Evolutionary conservation across 2,113 vertebrate genomes (phyloP), one percentile per base, ranked within the genome.

Genomic region (Bujurquina vittata): DNA sequence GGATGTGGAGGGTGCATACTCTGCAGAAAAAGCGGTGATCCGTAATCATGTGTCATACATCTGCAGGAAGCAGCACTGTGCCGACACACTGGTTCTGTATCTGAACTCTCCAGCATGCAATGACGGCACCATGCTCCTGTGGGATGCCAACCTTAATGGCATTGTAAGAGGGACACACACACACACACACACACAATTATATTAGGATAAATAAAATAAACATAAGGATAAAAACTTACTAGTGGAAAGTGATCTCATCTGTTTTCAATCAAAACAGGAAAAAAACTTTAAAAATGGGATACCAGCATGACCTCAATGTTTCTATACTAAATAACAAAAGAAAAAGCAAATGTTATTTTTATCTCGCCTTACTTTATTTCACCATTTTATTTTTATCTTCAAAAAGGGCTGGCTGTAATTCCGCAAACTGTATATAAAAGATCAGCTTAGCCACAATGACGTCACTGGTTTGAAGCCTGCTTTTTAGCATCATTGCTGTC

Each of bases 11-110:
- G 94, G 94, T 0, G 93, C 94, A 52, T 95, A 96, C 79, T 91
- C 96, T 0, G 95, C 96, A 12, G 96, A 97, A 91, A 97, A 96
- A 59, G 90, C 90, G 1, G 93, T 84, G 29, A 96, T 96, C 31
- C 93, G 96, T 40, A 95, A 95, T 85, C 95, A 96, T 55, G 89
- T 96, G 83, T 95, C 96, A 5, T 95, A 96, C 85, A 69, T 96
- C 83, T 96, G 96, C 89, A 92, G 96, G 65, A 96, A 96, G 81
- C 93, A 95, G 76, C 95, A 96, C 90, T 96, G 96, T 2, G 96
- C 95, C 0, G 96, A 96, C 90, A 92, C 95, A 0, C 85, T 96
- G 85, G 95, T 96, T 20, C 94, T 97, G 10, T 96, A 95, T 87
- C 92, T 96, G 75, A 96, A 96, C 94, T 96, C 95, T 1, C 96